Evolutionary conservation across 2,888 invertebrate species (phyloP).

Genomic region (Agelastica alni): DNA sequence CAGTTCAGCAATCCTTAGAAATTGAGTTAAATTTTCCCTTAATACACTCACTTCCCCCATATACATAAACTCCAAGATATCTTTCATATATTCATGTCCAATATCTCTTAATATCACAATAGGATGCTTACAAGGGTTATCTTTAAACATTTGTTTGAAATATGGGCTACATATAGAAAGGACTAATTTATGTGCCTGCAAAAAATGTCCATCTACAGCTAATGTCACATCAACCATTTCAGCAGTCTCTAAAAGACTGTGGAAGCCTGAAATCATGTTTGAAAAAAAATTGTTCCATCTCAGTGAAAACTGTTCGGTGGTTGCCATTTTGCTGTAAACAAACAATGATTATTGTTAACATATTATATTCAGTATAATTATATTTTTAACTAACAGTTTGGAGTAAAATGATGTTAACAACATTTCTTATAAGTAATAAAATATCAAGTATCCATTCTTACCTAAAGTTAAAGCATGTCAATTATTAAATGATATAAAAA

Average conservation of each 20-base stretch:
- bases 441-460: too few species aligned
- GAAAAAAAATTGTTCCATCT: slow-evolving; percentile 81
- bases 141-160: slow-evolving; percentile 76
- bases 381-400: too few species aligned
- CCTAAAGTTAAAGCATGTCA: too few species aligned
- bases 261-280: slow-evolving; percentile 73
- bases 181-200: slow-evolving; percentile 78
- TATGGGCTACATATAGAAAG: slow-evolving; percentile 79
- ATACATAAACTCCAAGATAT: slow-evolving; percentile 75
- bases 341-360: too few species aligned
- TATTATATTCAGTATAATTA: too few species aligned
- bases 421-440: too few species aligned
- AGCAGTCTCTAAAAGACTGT: slow-evolving; percentile 70
- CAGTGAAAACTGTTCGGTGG: slow-evolving; percentile 73
- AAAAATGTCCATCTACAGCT: slow-evolving; percentile 76
- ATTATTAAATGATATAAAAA: too few species aligned
- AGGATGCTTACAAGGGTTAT: slow-evolving; percentile 73
- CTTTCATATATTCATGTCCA: slow-evolving; percentile 68
- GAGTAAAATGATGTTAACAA: too few species aligned
- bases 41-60: slow-evolving; percentile 74
- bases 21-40: slow-evolving; percentile 70
- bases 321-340: slow-evolving; percentile 49
- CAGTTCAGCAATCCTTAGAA: slow-evolving; percentile 71
- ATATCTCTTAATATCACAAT: slow-evolving; percentile 75
- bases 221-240: slow-evolving; percentile 79